A percentile compares a stretch with the other conserved stretches of the same genome.
phyloP scores from a whole-genome alignment of 2,797 vertebrate genomes.

The Danio albolineatus region DNA sequence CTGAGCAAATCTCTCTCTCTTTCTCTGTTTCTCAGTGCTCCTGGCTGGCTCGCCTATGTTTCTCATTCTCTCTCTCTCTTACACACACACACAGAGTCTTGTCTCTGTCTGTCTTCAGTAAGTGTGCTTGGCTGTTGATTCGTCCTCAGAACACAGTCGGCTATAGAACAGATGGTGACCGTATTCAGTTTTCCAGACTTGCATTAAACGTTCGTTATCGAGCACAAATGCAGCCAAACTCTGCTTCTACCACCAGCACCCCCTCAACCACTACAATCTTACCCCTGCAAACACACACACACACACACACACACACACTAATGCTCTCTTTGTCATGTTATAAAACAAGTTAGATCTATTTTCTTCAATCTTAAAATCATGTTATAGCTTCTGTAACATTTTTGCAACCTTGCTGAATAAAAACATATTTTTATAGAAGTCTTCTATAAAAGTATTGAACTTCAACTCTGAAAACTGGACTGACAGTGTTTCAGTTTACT shows the following conservation, averaged over 20 bases:
- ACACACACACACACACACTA: constrained; percentile 25
- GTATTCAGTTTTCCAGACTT: constrained; percentile 84
- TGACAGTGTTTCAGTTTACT: no score
- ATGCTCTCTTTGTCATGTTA: constrained; percentile 34
- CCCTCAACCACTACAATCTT: constrained; percentile 42
- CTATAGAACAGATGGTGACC: constrained; percentile 86
- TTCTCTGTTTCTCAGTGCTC: constrained; percentile 28
- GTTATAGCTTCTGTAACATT: background rate
- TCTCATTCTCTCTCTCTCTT: constrained; percentile 10
- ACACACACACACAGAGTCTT: constrained; percentile 56
- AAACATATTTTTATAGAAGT: background rate
- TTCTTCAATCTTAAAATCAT: background rate
- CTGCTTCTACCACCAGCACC: constrained; percentile 69
- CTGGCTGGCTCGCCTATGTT: background rate
- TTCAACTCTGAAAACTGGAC: no score
- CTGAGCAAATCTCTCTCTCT: constrained; percentile 43
- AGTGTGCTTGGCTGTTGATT: constrained; percentile 62
- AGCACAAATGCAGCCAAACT: constrained; percentile 82
- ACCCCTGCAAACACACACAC: constrained; percentile 43
- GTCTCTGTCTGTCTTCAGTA: constrained; percentile 50
- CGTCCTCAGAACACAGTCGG: constrained; percentile 73
- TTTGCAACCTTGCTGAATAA: background rate
- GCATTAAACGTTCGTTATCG: constrained; percentile 86
- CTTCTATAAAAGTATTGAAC: background rate
- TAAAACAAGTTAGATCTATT: constrained; percentile 3